Evolutionary conservation across 1,140 invertebrate genomes (phyloP).

Genomic region (Copidosoma floridanum): DNA sequence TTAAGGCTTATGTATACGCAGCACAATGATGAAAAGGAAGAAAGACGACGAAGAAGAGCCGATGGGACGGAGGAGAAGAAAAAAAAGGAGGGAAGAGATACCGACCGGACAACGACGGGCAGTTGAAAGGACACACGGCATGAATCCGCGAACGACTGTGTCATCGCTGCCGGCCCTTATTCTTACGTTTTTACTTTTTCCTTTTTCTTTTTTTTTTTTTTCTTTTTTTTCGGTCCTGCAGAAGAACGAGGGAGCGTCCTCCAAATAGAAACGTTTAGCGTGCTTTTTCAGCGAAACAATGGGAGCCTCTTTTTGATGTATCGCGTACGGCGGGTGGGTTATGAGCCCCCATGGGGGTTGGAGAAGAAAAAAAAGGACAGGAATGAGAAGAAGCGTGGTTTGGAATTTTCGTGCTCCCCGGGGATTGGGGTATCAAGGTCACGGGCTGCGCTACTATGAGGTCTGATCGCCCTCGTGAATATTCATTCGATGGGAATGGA

Average conservation of each 20-base stretch:
- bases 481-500: too few species aligned
- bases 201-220: not conserved
- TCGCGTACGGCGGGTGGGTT: too few species aligned
- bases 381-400: not conserved
- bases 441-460: too few species aligned
- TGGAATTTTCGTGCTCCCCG: too few species aligned
- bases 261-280: slow-evolving; percentile 11
- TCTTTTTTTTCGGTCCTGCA: not conserved
- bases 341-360: too few species aligned
- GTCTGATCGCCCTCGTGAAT: too few species aligned
- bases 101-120: not conserved
- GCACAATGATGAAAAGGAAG: not conserved
- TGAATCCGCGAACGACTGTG: slow-evolving; percentile 12
- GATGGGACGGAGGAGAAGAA: not conserved
- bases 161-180: too few species aligned
- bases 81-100: too few species aligned
- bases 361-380: not conserved
- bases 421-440: too few species aligned
- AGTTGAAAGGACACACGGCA: slow-evolving; percentile 12
- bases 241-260: too few species aligned
- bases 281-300: slow-evolving; percentile 3
- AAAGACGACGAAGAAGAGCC: not conserved
- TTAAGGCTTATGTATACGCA: not conserved
- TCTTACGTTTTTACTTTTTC: not conserved
- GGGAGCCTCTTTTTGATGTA: too few species aligned